Evolutionary conservation across 2,797 vertebrate species (phyloP).

Genomic region (Pogonophryne albipinna): DNA sequence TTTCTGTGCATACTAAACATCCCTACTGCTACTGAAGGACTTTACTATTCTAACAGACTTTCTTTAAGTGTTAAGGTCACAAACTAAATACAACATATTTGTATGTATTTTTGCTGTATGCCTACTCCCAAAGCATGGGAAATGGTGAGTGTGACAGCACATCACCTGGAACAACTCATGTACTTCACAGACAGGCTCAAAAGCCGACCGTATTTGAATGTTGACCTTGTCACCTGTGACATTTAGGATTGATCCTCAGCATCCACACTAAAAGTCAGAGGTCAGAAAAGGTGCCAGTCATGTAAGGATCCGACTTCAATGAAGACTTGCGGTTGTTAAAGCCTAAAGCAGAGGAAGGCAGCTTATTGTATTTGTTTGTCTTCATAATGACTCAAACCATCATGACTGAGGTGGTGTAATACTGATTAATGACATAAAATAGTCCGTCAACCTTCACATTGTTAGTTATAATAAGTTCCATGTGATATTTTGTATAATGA

Average conservation of each 20-base stretch:
- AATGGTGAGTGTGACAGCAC: conserved; percentile 20
- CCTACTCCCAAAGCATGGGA: neutral
- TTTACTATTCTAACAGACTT: neutral
- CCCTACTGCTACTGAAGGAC: conserved; percentile 3
- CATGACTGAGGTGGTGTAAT: neutral
- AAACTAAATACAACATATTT: neutral
- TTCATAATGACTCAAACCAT: conserved; percentile 8
- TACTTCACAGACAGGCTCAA: conserved; percentile 16
- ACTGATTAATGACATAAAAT: neutral
- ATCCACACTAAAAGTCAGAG: conserved; percentile 42
- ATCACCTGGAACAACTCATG: conserved; percentile 10
- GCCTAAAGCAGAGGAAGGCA: neutral
- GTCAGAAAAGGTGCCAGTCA: conserved; percentile 38
- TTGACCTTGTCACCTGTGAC: conserved; percentile 50
- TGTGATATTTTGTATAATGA: neutral
- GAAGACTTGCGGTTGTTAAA: conserved; percentile 8
- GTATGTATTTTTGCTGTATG: neutral
- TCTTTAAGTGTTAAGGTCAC: neutral
- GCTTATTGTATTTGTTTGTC: neutral
- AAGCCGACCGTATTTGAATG: conserved; percentile 23
- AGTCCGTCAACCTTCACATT: neutral
- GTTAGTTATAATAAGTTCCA: conserved; percentile 2
- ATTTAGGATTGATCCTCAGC: conserved; percentile 42
- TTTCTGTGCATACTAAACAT: neutral
- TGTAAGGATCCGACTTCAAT: conserved; percentile 25